These are phyloP conservation scores for Hirudinaria manillensis DNA, from an alignment of 2,888 invertebrate genomes.

Conservation along the genomic window DNA sequence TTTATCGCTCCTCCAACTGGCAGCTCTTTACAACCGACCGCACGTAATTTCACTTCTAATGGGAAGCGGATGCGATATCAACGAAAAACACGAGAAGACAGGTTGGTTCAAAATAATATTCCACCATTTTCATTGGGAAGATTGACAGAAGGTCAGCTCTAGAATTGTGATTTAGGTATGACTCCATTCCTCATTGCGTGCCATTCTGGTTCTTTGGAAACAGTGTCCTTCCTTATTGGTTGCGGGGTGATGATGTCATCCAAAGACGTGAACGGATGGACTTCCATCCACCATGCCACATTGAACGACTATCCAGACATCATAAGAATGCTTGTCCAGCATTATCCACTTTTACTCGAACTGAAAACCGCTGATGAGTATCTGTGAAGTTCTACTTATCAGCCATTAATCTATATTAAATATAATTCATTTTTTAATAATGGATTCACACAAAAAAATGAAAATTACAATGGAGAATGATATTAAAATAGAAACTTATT, in stretches of 20 bases:
- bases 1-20: not conserved
- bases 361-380: not conserved
- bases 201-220: not conserved
- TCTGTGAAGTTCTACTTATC: not conserved
- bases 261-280: not conserved
- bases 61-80: conserved; percentile 8
- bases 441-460: too few relatives aligned
- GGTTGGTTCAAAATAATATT: not conserved
- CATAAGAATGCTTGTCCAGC: not conserved
- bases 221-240: conserved; percentile 6
- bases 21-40: not conserved
- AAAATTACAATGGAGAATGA: too few relatives aligned
- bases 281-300: conserved; percentile 1
- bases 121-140: not conserved
- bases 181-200: conserved; percentile 2
- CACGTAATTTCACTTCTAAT: not conserved
- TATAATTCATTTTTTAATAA: too few relatives aligned
- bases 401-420: too few relatives aligned
- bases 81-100: not conserved
- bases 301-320: not conserved
- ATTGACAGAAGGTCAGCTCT: not conserved
- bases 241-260: conserved; percentile 9
- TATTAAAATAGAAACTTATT: too few relatives aligned
- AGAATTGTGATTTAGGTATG: not conserved
- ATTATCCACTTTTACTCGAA: not conserved